Percentiles rank a stretch among this genome's conserved stretches.
These are phyloP conservation scores for Spilogale gracilis DNA, from an alignment of 2,113 vertebrate genomes.

Conservation along the genomic window DNA sequence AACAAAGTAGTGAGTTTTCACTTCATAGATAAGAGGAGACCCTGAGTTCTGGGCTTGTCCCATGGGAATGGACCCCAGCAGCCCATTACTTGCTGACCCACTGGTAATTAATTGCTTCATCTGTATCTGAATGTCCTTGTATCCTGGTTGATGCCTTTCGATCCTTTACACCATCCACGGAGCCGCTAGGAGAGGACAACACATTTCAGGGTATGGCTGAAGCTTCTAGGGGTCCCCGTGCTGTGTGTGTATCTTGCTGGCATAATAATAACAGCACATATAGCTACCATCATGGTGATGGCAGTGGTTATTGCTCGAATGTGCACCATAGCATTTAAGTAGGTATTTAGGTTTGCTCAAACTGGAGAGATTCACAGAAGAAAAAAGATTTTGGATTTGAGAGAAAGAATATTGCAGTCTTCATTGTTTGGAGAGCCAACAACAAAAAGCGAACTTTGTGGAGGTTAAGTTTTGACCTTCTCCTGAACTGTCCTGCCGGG, in stretches of 20 bases:
- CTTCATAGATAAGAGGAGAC: neutral
- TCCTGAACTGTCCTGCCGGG: constrained; percentile 37
- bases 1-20: neutral
- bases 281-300: too few species aligned
- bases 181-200: neutral
- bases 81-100: neutral
- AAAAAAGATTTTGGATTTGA: neutral
- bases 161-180: neutral
- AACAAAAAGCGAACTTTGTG: neutral
- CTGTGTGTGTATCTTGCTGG: neutral
- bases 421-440: constrained; percentile 35
- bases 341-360: constrained; percentile 38
- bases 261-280: accelerated
- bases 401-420: constrained; percentile 16
- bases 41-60: neutral
- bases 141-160: neutral
- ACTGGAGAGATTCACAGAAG: neutral
- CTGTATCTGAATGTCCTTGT: accelerated
- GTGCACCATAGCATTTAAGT: constrained; percentile 19
- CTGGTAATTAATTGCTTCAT: neutral
- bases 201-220: neutral
- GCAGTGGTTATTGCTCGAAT: neutral
- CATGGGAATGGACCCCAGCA: neutral
- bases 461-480: constrained; percentile 26
- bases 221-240: neutral